These are phyloP conservation scores for Calameuta idolon DNA, from an alignment of 2,888 invertebrate species.

Conservation along the genomic window DNA sequence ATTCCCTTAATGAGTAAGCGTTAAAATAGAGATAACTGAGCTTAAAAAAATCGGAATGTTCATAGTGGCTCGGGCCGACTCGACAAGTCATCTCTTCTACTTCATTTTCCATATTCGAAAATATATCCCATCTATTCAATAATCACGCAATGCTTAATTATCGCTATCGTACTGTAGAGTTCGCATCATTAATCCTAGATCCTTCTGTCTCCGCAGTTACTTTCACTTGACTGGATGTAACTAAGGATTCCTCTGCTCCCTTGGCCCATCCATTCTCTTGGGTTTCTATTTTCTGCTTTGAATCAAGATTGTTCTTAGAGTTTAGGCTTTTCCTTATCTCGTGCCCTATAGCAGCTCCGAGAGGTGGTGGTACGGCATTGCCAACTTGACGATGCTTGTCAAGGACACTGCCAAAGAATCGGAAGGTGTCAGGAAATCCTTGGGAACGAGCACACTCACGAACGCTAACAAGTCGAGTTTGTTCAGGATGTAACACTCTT, in stretches of 20 bases:
- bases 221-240: neutral
- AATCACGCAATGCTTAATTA: neutral
- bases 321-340: conserved; percentile 73
- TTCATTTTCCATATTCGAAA: neutral
- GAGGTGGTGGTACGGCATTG: conserved; percentile 88
- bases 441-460: conserved; percentile 89
- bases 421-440: conserved; percentile 83
- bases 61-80: neutral
- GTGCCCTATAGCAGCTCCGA: conserved; percentile 80
- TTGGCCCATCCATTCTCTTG: neutral
- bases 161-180: neutral
- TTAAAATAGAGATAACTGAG: neutral
- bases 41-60: neutral
- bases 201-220: neutral
- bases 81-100: neutral
- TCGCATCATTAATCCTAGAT: neutral
- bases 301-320: neutral
- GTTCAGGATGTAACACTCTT: conserved; percentile 84
- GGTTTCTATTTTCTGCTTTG: neutral
- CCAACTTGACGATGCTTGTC: conserved; percentile 89
- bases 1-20: neutral
- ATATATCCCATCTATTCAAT: neutral
- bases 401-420: conserved; percentile 80
- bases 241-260: neutral
- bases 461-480: conserved; percentile 85